Conservation (phyloP, 2,113 vertebrate genomes). For the Anolis sagrei region DNA sequence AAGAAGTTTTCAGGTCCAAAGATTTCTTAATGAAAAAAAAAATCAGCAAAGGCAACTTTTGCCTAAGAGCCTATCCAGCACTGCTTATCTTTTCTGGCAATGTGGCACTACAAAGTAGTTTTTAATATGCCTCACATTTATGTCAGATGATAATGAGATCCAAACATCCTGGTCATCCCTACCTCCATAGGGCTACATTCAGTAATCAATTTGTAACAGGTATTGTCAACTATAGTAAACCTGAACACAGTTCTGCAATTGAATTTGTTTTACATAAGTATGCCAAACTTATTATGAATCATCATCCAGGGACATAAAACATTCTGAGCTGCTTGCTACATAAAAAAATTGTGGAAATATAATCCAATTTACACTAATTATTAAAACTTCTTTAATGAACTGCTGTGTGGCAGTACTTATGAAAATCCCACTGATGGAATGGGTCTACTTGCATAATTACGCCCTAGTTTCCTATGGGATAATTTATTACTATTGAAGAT, state of each 20-base stretch:
- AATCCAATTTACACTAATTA: not conserved
- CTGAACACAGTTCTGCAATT: no score
- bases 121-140: not conserved
- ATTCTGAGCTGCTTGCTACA: not conserved
- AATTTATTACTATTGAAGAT: not conserved
- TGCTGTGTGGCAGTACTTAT: no score
- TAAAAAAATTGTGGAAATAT: not conserved
- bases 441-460: no score
- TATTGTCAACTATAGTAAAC: no score
- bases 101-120: not conserved
- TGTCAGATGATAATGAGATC: not conserved
- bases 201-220: no score
- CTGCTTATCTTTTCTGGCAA: no score
- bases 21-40: not conserved
- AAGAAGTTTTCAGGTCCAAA: not conserved
- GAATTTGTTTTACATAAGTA: no score
- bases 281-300: not conserved
- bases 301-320: not conserved
- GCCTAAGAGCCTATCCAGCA: not conserved
- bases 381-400: no score
- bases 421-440: no score
- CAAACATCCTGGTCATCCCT: not conserved
- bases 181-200: no score
- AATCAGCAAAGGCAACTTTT: not conserved
- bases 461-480: not conserved